phyloP scores from a whole-genome alignment of 2,888 invertebrate genomes.

The Eucera pruinosa region DNA sequence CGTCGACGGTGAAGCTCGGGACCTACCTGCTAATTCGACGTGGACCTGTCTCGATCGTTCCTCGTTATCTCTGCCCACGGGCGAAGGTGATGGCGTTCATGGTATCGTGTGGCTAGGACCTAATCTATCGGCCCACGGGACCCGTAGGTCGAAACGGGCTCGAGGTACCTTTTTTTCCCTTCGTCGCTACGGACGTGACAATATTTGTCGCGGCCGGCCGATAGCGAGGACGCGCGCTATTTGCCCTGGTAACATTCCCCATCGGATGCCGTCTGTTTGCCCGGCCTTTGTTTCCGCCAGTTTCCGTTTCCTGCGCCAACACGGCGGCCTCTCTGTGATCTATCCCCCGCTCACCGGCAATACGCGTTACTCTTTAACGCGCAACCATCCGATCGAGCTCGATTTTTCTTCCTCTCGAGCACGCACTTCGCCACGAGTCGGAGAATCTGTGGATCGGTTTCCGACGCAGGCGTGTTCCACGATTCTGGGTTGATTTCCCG shows the following conservation, averaged over 20 bases:
- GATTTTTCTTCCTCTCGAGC: too few relatives aligned
- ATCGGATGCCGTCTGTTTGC: conserved; percentile 78
- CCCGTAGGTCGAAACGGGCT: conserved; percentile 57
- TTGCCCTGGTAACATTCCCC: conserved; percentile 80
- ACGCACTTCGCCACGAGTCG: too few relatives aligned
- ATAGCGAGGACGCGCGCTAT: conserved; percentile 75
- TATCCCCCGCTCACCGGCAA: conserved; percentile 75
- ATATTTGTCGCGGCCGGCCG: conserved; percentile 76
- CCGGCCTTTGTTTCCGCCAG: conserved; percentile 83
- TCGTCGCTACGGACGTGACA: conserved; percentile 70
- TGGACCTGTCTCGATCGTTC: conserved; percentile 67
- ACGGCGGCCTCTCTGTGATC: conserved; percentile 80
- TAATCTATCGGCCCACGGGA: conserved; percentile 67
- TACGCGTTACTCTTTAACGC: conserved; percentile 55
- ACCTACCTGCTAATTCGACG: conserved; percentile 77
- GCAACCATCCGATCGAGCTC: background rate
- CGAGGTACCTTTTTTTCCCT: conserved; percentile 38
- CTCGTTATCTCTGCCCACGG: conserved; percentile 71
- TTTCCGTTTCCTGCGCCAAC: conserved; percentile 84
- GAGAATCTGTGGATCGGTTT: too few relatives aligned
- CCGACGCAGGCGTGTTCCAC: too few relatives aligned
- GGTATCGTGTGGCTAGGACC: conserved; percentile 58
- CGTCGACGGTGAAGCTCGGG: conserved; percentile 46
- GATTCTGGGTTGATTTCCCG: too few relatives aligned
- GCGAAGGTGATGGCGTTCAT: conserved; percentile 57